Evolutionary conservation across 1,140 invertebrate genomes (phyloP).

Genomic region (Tetramorium simillimum): DNA sequence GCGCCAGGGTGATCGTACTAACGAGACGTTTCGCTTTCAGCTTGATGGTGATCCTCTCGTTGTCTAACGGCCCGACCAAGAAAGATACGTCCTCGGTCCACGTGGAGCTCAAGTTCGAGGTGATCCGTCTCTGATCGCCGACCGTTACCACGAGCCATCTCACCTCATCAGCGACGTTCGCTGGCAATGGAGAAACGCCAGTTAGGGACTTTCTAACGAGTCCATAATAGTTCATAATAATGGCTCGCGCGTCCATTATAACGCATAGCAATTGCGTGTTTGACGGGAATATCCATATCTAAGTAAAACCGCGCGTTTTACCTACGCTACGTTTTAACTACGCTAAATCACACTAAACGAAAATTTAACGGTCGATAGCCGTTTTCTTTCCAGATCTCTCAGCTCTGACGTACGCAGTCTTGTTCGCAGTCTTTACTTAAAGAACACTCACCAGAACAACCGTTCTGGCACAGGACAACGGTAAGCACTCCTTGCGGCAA

Average conservation of each 20-base stretch:
- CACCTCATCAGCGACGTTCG: conserved; percentile 77
- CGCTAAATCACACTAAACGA: neutral
- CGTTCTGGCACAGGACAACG: conserved; percentile 78
- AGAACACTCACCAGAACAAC: conserved; percentile 64
- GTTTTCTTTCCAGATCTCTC: neutral
- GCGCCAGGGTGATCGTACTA: conserved; percentile 85
- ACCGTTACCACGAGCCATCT: conserved; percentile 84
- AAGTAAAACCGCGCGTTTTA: neutral
- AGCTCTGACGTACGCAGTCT: too few relatives aligned
- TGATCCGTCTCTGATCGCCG: conserved; percentile 84
- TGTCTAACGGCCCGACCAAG: conserved; percentile 84
- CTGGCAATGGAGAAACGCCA: conserved; percentile 19
- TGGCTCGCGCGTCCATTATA: neutral
- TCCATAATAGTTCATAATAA: conserved; percentile 11
- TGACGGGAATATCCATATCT: neutral
- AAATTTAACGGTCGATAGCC: neutral
- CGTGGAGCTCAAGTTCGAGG: conserved; percentile 78
- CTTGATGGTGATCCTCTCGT: conserved; percentile 84
- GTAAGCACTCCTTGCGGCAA: conserved; percentile 86
- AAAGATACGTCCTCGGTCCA: conserved; percentile 86
- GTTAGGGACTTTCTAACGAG: conserved; percentile 1
- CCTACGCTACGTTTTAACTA: neutral
- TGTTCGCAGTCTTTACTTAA: neutral
- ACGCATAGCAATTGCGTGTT: conserved; percentile 11
- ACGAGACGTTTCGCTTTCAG: conserved; percentile 86